Evolutionary conservation across 2,797 vertebrate species (phyloP), one percentile per base, ranked within the genome.

Genomic region (Naso thynnoides): DNA sequence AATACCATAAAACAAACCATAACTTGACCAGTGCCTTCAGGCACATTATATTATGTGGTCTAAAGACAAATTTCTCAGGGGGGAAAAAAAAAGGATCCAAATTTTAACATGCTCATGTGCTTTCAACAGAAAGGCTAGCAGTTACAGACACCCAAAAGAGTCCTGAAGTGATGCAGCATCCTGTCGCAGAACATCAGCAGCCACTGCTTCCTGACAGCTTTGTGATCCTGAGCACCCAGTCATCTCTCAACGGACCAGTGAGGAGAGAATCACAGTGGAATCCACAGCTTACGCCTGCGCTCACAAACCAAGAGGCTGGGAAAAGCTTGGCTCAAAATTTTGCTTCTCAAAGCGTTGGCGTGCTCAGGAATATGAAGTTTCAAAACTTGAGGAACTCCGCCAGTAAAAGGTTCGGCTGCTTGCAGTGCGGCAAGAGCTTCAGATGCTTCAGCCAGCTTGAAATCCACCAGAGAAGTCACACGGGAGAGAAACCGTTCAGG

Each of bases 391-490:
- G 90, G 73, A 90, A 70, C 70, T 82, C 90, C 0, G 79, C 76
- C 3, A 75, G 92, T 4, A 94, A 94, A 73, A 87, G 90, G 50
- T 93, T 95, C 15, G 88, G 86, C 44, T 95, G 94, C 79, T 72
- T 89, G 33, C 92, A 94, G 60, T 95, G 94, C 15, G 92, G 90
- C 16, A 95, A 95, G 84, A 87, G 85, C 70, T 95, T 94, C 83
- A 85, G 91, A 63, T 95, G 94, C 79, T 93, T 93, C 33, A 95
- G 94, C 79, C 94, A 95, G 73, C 92, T 95, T 29, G 93, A 94
- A 76, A 94, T 94, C 53, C 94, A 95, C 74, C 93, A 94, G 88
- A 91, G 94, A 50, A 95, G 94, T 79, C 94, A 95, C 89, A 95
- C 94, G 0, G 94, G 94, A n/a, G 94, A 95, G 71, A 95, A 95